phyloP scores from a whole-genome alignment of 2,797 vertebrate genomes.

The Clarias platycephalus region DNA sequence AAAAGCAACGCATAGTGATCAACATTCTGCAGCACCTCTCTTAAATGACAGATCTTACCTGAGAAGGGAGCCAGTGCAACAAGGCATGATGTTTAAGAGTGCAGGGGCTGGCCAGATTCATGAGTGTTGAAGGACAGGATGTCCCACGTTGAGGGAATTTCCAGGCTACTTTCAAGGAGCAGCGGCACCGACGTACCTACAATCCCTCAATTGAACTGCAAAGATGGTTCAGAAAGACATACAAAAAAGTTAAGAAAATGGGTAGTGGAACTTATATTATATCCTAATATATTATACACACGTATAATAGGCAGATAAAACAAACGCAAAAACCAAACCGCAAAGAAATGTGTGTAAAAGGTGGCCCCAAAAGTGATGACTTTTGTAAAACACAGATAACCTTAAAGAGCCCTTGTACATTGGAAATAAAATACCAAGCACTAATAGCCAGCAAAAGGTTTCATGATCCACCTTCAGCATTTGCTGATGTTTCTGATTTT shows the following conservation, averaged over 20 bases:
- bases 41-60: slow-evolving; percentile 41
- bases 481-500: slow-evolving; percentile 40
- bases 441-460: slow-evolving; percentile 38
- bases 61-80: slow-evolving; percentile 38
- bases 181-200: background rate
- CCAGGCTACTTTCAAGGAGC: slow-evolving; percentile 4
- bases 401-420: slow-evolving; percentile 39
- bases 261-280: too few species aligned
- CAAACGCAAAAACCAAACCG: background rate
- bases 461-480: slow-evolving; percentile 36
- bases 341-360: background rate
- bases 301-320: background rate
- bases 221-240: background rate
- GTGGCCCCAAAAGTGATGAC: slow-evolving; percentile 9
- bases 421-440: slow-evolving; percentile 36
- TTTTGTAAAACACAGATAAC: slow-evolving; percentile 40
- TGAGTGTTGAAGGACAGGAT: slow-evolving; percentile 32
- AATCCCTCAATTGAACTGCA: slow-evolving; percentile 15
- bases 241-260: background rate
- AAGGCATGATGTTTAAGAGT: slow-evolving; percentile 47
- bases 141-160: slow-evolving; percentile 5
- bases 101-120: slow-evolving; percentile 21
- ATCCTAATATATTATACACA: background rate
- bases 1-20: background rate
- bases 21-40: background rate